Base-by-base conservation (phyloP, 2,888 invertebrate genomes). In the Chorisops tibialis region DNA sequence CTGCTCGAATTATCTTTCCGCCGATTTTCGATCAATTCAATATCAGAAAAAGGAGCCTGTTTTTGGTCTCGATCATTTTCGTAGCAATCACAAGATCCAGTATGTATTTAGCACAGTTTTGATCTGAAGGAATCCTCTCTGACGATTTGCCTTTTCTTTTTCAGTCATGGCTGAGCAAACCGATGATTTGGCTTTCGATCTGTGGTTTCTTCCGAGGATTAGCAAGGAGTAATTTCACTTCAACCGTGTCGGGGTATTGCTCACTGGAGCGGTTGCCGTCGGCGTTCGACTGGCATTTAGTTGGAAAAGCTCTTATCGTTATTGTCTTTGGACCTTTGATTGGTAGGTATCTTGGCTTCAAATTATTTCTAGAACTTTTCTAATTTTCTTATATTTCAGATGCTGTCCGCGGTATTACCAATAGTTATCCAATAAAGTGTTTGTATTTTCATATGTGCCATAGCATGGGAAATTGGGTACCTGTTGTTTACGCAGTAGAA, bases 141-240 rank as follows among this genome's bases (percentile, higher is more conserved):
- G 19, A 7, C 22, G n/a, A 47, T 6, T 21, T 47, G 12, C 22
- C 11, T 18, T 19, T 47, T 12, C 47, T 67, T 63, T 80, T 79
- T 4, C 79, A 90, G 90, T 87, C 49, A 78, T 90, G 74, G 89
- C 89, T 0, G 84, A 87, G 71, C 89, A 88, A 77, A 83, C 83
- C 0, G 86, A 83, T 88, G 82, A 69, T 85, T 4, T 86, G 87
- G 84, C 77, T 89, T 64, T 85, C 88, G 0, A 84, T 90, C 60
- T 87, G 87, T 73, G 91, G 91, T 14, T 90, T 91, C 79, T 84
- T 89, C 75, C 81, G 90, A 62, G 90, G 91, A 62, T 86, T 88
- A 71, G 87, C 89, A 14, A 80, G 91, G 48, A 88, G 88, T 68
- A 89, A 89, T 77, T 86, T 89, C 72, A 88, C 88, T 35, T 82